Percentiles rank a stretch among this genome's conserved stretches.
phyloP scores from a whole-genome alignment of 2,113 vertebrate species.

The Xenopus borealis region DNA sequence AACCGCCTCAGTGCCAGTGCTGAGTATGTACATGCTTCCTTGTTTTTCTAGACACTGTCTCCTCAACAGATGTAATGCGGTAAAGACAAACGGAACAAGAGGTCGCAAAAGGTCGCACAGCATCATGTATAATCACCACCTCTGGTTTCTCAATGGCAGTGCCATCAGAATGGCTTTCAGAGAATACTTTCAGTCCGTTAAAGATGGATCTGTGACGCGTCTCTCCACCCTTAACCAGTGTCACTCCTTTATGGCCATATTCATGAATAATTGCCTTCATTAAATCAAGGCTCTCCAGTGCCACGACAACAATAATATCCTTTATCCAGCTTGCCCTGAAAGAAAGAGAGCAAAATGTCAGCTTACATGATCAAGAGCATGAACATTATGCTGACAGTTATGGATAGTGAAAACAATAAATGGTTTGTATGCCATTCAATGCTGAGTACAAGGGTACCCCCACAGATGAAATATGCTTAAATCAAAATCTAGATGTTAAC shows the following conservation, averaged over 20 bases:
- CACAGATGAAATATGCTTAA: no score
- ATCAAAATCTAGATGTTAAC: no score
- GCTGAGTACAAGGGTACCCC: no score
- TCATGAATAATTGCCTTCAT: slow-evolving; percentile 77
- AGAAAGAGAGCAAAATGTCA: slow-evolving; percentile 47
- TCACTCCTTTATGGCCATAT: slow-evolving; percentile 75
- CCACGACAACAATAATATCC: slow-evolving; percentile 80
- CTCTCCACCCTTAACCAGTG: slow-evolving; percentile 73
- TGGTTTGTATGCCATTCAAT: no score
- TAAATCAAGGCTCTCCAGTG: slow-evolving; percentile 72
- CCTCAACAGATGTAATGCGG: neutral
- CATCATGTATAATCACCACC: slow-evolving; percentile 93
- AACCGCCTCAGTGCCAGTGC: slow-evolving; percentile 6
- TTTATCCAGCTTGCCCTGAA: slow-evolving; percentile 86
- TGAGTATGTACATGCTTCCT: neutral
- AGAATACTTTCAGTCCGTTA: slow-evolving; percentile 79
- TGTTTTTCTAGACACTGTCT: neutral
- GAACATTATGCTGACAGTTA: no score
- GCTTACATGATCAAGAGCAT: no score
- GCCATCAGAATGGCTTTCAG: slow-evolving; percentile 49
- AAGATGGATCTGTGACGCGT: slow-evolving; percentile 92
- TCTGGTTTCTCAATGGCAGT: slow-evolving; percentile 66
- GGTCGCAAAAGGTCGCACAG: slow-evolving; percentile 91
- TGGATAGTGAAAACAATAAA: no score
- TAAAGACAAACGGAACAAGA: neutral